Evolutionary conservation across 2,888 invertebrate genomes (phyloP).

Genomic region (Maniola hyperantus): DNA sequence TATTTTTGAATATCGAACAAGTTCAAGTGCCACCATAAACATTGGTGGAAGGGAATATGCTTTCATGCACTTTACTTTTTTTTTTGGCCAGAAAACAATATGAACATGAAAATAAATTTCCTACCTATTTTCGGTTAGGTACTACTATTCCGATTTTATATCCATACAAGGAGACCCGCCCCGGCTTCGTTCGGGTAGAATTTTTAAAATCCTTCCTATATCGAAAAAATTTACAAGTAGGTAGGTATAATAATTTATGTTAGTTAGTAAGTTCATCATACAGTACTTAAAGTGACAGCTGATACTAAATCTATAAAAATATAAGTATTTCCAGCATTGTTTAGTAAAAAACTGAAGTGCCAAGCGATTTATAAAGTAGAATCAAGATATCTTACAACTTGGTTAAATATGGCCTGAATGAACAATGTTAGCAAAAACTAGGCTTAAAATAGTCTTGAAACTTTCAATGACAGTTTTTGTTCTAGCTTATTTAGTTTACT

Average conservation of each 20-base stretch:
- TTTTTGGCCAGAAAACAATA: neutral
- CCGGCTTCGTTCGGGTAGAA: too few relatives aligned
- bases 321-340: neutral
- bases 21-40: slow-evolving; percentile 58
- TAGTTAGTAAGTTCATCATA: too few relatives aligned
- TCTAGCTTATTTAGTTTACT: neutral
- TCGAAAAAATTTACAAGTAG: too few relatives aligned
- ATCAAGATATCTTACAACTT: slow-evolving; percentile 8
- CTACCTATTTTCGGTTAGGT: neutral
- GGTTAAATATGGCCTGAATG: slow-evolving; percentile 13
- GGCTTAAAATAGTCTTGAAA: slow-evolving; percentile 16
- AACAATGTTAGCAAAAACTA: slow-evolving; percentile 15
- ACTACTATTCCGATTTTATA: neutral
- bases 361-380: slow-evolving; percentile 9
- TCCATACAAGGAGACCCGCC: neutral
- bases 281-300: neutral
- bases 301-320: neutral
- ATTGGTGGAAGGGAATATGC: neutral
- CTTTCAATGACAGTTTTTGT: slow-evolving; percentile 22
- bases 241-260: too few relatives aligned
- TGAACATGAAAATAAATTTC: neutral
- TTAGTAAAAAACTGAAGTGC: neutral
- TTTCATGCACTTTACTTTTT: neutral
- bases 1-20: slow-evolving; percentile 71
- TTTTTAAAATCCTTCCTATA: too few relatives aligned